These are phyloP conservation scores for Tetrax tetrax DNA, from an alignment of 2,113 vertebrate genomes.

Conservation along the genomic window DNA sequence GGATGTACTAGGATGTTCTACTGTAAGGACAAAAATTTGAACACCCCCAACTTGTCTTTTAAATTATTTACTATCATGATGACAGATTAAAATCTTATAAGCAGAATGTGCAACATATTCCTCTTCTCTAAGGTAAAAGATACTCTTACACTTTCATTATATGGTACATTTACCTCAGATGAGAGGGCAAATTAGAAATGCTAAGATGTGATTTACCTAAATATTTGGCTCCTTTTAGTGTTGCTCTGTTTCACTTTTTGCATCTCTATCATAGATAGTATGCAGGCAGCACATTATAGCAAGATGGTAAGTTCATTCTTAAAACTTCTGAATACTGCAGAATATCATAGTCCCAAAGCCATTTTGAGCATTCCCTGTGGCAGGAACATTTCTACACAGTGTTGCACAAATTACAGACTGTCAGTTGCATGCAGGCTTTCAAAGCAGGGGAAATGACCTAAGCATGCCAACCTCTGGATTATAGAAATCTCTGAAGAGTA, in stretches of 20 bases:
- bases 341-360: neutral
- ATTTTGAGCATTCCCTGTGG: neutral
- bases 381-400: neutral
- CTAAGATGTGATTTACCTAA: neutral
- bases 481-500: neutral
- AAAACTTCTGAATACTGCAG: neutral
- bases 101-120: neutral
- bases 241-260: neutral
- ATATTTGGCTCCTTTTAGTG: neutral
- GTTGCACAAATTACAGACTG: neutral
- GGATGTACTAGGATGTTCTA: neutral
- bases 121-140: neutral
- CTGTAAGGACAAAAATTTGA: neutral
- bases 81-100: neutral
- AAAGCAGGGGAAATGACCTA: neutral
- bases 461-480: neutral
- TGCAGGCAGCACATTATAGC: neutral
- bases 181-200: neutral
- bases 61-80: neutral
- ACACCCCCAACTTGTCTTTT: accelerated
- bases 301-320: neutral
- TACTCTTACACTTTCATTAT: neutral
- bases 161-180: neutral
- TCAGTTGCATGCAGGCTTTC: neutral
- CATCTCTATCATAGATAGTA: neutral